phyloP scores from a whole-genome alignment of 1,140 invertebrate genomes.

The Gonioctena quinquepunctata region DNA sequence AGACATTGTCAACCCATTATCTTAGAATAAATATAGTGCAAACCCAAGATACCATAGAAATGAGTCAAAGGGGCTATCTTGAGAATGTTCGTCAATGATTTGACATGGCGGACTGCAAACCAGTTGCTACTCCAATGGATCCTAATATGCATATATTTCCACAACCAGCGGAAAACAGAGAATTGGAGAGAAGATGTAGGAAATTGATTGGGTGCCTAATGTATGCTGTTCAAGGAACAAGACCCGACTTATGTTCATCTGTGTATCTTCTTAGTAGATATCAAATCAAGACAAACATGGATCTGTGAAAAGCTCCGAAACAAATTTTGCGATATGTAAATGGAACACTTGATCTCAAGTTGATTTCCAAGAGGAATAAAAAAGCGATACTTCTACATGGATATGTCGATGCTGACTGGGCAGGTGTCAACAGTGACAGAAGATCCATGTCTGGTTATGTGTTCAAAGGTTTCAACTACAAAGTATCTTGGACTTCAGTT shows the following conservation, averaged over 20 bases:
- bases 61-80: too few species aligned
- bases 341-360: slow-evolving; percentile 15
- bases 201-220: slow-evolving; percentile 41
- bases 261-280: slow-evolving; percentile 35
- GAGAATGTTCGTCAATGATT: too few species aligned
- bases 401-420: slow-evolving; percentile 44
- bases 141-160: too few species aligned
- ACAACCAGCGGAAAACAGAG: not conserved
- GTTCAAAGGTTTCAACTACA: slow-evolving; percentile 34
- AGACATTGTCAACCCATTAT: too few species aligned
- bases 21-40: too few species aligned
- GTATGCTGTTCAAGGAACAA: slow-evolving; percentile 39
- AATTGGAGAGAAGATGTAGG: slow-evolving; percentile 8
- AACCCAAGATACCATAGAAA: too few species aligned
- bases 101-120: slow-evolving; percentile 8
- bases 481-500: slow-evolving; percentile 36
- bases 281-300: slow-evolving; percentile 33
- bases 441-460: slow-evolving; percentile 37
- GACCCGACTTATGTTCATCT: slow-evolving; percentile 42
- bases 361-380: too few species aligned
- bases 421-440: slow-evolving; percentile 26
- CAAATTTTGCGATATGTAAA: slow-evolving; percentile 21
- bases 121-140: slow-evolving; percentile 8
- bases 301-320: slow-evolving; percentile 31
- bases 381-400: not conserved